phyloP scores from a whole-genome alignment of 1,140 invertebrate genomes.

The Orussus abietinus region DNA sequence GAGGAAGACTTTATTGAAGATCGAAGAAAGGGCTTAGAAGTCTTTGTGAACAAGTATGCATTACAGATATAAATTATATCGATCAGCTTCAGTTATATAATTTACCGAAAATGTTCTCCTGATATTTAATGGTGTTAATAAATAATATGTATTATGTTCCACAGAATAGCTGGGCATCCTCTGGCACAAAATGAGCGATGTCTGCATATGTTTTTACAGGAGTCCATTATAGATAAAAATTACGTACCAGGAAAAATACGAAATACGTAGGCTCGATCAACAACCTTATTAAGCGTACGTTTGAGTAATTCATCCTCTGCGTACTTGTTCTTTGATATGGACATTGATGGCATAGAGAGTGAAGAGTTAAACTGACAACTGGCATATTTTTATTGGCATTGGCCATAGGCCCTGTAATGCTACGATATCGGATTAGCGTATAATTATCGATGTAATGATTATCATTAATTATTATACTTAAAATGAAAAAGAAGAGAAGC shows the following conservation, averaged over 20 bases:
- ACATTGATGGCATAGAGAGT: neutral
- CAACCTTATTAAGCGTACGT: conserved; percentile 21
- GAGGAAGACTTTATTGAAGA: conserved; percentile 99
- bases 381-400: too few relatives aligned
- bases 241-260: conserved; percentile 99
- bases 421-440: too few relatives aligned
- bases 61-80: neutral
- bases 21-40: conserved; percentile 94
- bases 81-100: neutral
- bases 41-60: conserved; percentile 95
- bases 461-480: too few relatives aligned
- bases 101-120: conserved; percentile 7
- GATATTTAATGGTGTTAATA: too few relatives aligned
- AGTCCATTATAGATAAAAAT: conserved; percentile 95
- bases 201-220: conserved; percentile 99
- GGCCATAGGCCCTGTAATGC: too few relatives aligned
- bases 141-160: conserved; percentile 36
- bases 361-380: too few relatives aligned
- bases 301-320: too few relatives aligned
- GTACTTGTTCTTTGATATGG: too few relatives aligned
- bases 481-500: too few relatives aligned
- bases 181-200: conserved; percentile 98
- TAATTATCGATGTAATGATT: too few relatives aligned
- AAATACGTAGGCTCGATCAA: conserved; percentile 70
- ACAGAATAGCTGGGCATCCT: conserved; percentile 97